Percentiles rank a stretch among this genome's conserved stretches.
Evolutionary conservation across 2,888 invertebrate species (phyloP).

Genomic region (Ametastegia equiseti): DNA sequence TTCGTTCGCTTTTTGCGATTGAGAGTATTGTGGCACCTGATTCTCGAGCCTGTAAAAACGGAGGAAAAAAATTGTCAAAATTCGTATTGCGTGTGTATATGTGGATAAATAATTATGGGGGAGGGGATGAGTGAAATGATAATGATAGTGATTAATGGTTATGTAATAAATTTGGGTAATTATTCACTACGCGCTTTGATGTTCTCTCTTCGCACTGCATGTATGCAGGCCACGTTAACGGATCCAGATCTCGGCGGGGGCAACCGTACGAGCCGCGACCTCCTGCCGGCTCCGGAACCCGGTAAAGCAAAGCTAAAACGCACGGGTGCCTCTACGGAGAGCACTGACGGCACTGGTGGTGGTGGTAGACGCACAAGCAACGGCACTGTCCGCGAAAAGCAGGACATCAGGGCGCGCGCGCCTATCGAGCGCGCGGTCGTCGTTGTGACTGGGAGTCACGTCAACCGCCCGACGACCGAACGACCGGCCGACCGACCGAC

Average conservation of each 20-base stretch:
- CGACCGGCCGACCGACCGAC: too few species aligned
- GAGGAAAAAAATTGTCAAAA: not conserved
- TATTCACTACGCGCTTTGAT: conserved; percentile 23
- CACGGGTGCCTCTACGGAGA: conserved; percentile 73
- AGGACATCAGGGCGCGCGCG: conserved; percentile 65
- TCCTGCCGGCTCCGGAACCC: conserved; percentile 49
- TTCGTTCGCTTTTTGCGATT: not conserved
- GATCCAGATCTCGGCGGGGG: conserved; percentile 38
- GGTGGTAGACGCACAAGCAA: conserved; percentile 58
- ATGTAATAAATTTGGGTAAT: not conserved
- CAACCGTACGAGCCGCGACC: conserved; percentile 45
- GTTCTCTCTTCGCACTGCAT: conserved; percentile 18
- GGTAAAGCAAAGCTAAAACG: conserved; percentile 62
- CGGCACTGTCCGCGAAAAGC: conserved; percentile 55
- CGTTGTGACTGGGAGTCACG: conserved; percentile 47
- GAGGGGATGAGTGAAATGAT: not conserved
- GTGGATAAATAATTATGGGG: too few species aligned
- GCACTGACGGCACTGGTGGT: conserved; percentile 73
- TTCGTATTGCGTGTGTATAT: too few species aligned
- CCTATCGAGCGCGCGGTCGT: conserved; percentile 66
- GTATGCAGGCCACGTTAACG: conserved; percentile 31
- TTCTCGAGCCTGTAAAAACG: conserved; percentile 4
- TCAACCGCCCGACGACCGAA: conserved; percentile 48
- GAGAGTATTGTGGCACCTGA: not conserved
- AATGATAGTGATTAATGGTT: not conserved